A percentile compares a stretch with the other conserved stretches of the same genome.
Conservation (phyloP, 2,888 invertebrate genomes). For the Uropetala carovei region DNA sequence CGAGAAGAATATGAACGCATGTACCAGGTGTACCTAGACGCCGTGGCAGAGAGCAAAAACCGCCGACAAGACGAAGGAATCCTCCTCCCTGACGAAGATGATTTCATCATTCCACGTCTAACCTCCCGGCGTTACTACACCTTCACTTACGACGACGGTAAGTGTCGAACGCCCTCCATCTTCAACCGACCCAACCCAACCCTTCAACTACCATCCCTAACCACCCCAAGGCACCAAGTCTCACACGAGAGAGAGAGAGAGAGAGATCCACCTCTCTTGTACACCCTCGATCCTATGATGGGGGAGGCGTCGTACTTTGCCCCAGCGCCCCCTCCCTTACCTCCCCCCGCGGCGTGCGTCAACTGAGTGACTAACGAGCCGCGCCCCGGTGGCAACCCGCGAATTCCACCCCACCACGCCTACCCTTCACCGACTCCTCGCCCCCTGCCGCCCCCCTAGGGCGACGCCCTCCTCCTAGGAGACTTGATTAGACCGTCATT, state of each 20-base stretch:
- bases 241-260: too few relatives aligned
- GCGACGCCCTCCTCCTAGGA: too few relatives aligned
- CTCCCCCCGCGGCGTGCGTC: not conserved
- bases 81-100: not conserved
- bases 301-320: not conserved
- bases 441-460: too few relatives aligned
- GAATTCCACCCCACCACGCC: too few relatives aligned
- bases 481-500: too few relatives aligned
- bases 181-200: not conserved
- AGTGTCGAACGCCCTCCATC: not conserved
- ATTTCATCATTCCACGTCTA: slow-evolving; percentile 1
- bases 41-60: slow-evolving; percentile 71
- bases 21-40: slow-evolving; percentile 79
- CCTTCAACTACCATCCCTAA: not conserved
- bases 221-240: not conserved
- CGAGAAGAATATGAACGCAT: slow-evolving; percentile 81
- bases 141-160: not conserved
- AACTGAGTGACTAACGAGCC: not conserved
- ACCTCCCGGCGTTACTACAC: not conserved
- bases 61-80: not conserved
- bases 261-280: not conserved
- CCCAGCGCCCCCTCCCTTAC: not conserved
- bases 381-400: not conserved
- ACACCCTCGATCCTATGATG: not conserved
- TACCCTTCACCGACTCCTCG: too few relatives aligned